Conservation (phyloP, 2,888 invertebrate species). For the Cartodere bifasciata region DNA sequence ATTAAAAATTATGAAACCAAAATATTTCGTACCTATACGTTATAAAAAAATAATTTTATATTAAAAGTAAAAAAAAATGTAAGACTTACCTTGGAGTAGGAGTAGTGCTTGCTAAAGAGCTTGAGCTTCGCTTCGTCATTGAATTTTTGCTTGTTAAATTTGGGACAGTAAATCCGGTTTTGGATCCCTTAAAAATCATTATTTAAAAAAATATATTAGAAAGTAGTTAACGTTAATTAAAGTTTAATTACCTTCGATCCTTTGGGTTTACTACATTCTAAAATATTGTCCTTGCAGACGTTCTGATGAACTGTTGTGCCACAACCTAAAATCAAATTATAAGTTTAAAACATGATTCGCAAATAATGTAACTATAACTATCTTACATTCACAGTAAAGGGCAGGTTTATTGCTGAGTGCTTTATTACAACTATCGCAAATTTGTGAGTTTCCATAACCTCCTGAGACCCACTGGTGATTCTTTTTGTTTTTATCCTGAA, state of each 20-base stretch:
- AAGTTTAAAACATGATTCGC: constrained; percentile 13
- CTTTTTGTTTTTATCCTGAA: constrained; percentile 64
- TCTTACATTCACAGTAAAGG: constrained; percentile 74
- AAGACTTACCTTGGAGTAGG: constrained; percentile 31
- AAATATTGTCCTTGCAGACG: constrained; percentile 77
- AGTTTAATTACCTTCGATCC: constrained; percentile 41
- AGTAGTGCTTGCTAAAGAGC: constrained; percentile 26
- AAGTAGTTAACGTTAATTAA: constrained; percentile 3
- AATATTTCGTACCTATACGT: too few relatives aligned
- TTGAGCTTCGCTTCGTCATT: constrained; percentile 31
- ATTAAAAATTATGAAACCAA: too few relatives aligned
- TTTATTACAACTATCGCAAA: constrained; percentile 69
- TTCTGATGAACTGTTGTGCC: constrained; percentile 77
- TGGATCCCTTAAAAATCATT: constrained; percentile 27
- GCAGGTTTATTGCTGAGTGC: constrained; percentile 67
- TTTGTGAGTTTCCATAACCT: constrained; percentile 49
- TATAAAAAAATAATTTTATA: constrained; percentile 2
- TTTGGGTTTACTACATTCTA: constrained; percentile 68
- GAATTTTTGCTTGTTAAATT: constrained; percentile 31
- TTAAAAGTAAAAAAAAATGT: background rate
- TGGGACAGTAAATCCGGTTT: constrained; percentile 31
- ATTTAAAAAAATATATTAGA: background rate
- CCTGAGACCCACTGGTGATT: constrained; percentile 65
- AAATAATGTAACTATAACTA: constrained; percentile 2
- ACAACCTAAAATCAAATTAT: constrained; percentile 50